Base-by-base conservation (phyloP, 92 coral and sea anemone species). In the Palythoa grandis region DNA sequence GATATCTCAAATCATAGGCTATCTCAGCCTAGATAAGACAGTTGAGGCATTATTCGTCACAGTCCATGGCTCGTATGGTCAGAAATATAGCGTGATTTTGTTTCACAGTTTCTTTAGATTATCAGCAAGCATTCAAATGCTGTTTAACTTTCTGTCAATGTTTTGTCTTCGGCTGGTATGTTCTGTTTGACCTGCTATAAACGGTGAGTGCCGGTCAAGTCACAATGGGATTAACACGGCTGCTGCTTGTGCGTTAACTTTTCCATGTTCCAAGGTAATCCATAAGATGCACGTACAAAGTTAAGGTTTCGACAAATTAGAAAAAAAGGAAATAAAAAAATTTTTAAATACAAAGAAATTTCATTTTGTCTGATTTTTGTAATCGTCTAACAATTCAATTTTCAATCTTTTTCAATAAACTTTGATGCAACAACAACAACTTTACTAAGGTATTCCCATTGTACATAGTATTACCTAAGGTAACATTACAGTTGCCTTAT, bases 91-190 rank as follows among this genome's bases (percentile, higher is more conserved):
- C 47, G 85, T 80, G 72, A 80, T 66, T 80, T 63, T 67, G 7
- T 11, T 52, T 43, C 68, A 17, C 60, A n/a, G 24, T 61, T 78
- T 78, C 52, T 78, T 78, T 50, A 37, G 47, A 48, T 78, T 38
- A 12, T 12, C 19, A 37, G 29, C 71, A 25, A 78, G 19, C 35
- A 65, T 48, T 60, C 72, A 80, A 47, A 43, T 67, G 35, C 74
- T 43, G 74, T 66, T 80, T 66, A 61, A 80, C 47, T 20, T 66
- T 80, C 74, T 52, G 85, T 65, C 85, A 66, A 15, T 25, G 73
- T 79, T 67, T n/a, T 79, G 60, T 80, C 38, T 48, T 22, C 24
- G 60, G 85, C 47, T 80, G 74, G 74, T 80, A 80, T 25, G 16
- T 7, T 24, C 69, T 77, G 60, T 80, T 66, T 80, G 74, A 80